A percentile compares a stretch with the other conserved stretches of the same genome.
Conservation (phyloP, 2,113 vertebrate genomes). For the Sakesphorus luctuosus region DNA sequence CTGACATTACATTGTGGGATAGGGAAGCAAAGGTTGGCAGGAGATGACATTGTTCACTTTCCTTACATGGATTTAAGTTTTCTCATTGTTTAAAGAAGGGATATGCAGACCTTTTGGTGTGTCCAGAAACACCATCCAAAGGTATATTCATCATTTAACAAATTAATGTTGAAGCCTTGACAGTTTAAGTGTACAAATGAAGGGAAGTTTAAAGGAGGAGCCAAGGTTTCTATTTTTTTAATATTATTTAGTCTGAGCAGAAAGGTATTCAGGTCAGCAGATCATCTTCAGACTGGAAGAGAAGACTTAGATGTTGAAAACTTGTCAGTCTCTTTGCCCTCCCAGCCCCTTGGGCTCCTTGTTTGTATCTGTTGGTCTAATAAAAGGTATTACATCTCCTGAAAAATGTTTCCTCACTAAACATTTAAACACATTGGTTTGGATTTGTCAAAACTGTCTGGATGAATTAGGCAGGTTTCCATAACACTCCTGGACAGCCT, state of each 20-base stretch:
- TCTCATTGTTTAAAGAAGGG: neutral
- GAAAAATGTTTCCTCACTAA: slow-evolving; percentile 42
- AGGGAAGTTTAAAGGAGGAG: neutral
- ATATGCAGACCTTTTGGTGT: neutral
- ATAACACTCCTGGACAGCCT: neutral
- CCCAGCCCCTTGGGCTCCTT: neutral
- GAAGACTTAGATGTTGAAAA: neutral
- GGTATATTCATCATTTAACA: neutral
- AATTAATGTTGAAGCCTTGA: neutral
- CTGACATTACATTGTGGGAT: neutral
- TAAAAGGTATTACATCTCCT: slow-evolving; percentile 55
- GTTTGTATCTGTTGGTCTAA: slow-evolving; percentile 54
- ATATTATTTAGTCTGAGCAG: slow-evolving; percentile 37
- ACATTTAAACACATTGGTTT: slow-evolving; percentile 41
- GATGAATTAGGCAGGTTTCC: slow-evolving; percentile 28
- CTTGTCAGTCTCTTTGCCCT: slow-evolving; percentile 2
- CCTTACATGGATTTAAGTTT: neutral
- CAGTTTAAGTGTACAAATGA: neutral
- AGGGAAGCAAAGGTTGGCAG: neutral
- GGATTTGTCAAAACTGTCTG: slow-evolving; percentile 57
- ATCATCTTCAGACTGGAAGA: slow-evolving; percentile 28
- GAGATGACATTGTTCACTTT: neutral
- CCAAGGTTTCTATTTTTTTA: neutral
- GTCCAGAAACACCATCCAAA: neutral
- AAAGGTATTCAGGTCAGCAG: neutral